Conservation (phyloP, 2,113 vertebrate species). For the Lontra canadensis region DNA sequence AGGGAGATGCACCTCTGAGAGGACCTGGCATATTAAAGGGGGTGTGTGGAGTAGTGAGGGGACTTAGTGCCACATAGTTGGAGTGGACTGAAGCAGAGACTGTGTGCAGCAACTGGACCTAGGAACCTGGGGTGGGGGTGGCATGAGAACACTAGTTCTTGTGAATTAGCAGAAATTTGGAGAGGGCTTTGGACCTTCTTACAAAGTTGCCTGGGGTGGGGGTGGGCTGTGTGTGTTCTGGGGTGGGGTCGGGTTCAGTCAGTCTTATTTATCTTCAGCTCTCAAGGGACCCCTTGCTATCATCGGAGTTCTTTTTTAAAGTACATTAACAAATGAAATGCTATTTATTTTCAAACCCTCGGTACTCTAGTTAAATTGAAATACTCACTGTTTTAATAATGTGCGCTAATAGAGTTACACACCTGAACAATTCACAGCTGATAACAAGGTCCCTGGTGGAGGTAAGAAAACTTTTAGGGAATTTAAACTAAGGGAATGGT, state of each 20-base stretch:
- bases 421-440: background rate
- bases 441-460: background rate
- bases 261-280: background rate
- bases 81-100: background rate
- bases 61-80: background rate
- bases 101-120: background rate
- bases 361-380: background rate
- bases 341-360: background rate
- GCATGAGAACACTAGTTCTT: background rate
- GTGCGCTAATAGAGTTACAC: background rate
- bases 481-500: background rate
- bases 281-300: background rate
- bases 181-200: background rate
- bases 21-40: background rate
- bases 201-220: background rate
- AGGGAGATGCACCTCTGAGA: background rate
- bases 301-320: background rate
- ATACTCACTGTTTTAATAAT: conserved; percentile 19
- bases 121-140: background rate
- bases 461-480: background rate
- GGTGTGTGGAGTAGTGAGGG: background rate
- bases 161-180: background rate
- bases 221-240: rapidly evolving
- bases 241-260: background rate
- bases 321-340: background rate